phyloP scores from a whole-genome alignment of 1,140 invertebrate species.

The Meteorus sp. region DNA sequence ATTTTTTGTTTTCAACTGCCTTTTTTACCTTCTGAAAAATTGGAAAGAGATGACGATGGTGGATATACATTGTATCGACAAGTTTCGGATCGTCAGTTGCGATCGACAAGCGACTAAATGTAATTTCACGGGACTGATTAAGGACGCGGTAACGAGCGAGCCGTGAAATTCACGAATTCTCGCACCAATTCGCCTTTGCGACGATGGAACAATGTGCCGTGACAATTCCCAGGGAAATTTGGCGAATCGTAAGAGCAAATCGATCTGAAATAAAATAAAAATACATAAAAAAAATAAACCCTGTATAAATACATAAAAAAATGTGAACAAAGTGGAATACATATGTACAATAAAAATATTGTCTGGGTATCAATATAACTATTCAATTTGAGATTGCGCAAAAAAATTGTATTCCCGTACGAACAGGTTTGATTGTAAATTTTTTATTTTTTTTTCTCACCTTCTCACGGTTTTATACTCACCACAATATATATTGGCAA shows the following conservation, averaged over 20 bases:
- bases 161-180: constrained; percentile 29
- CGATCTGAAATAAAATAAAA: not conserved
- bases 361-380: no score
- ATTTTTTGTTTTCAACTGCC: no score
- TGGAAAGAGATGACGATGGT: not conserved
- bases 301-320: not conserved
- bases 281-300: not conserved
- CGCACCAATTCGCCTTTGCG: constrained; percentile 1
- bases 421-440: no score
- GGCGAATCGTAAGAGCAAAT: not conserved
- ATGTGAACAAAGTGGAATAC: not conserved
- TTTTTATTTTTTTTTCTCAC: no score
- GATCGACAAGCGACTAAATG: constrained; percentile 32
- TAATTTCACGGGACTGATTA: constrained; percentile 33
- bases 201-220: not conserved
- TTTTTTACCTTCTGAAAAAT: no score
- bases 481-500: no score
- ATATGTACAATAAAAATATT: no score
- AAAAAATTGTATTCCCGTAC: no score
- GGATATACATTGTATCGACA: not conserved
- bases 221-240: constrained; percentile 16
- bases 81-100: constrained; percentile 4
- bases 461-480: no score
- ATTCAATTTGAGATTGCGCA: no score
- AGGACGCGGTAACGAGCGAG: constrained; percentile 33